phyloP scores from a whole-genome alignment of 2,797 vertebrate species.

The Botia kubotai region DNA sequence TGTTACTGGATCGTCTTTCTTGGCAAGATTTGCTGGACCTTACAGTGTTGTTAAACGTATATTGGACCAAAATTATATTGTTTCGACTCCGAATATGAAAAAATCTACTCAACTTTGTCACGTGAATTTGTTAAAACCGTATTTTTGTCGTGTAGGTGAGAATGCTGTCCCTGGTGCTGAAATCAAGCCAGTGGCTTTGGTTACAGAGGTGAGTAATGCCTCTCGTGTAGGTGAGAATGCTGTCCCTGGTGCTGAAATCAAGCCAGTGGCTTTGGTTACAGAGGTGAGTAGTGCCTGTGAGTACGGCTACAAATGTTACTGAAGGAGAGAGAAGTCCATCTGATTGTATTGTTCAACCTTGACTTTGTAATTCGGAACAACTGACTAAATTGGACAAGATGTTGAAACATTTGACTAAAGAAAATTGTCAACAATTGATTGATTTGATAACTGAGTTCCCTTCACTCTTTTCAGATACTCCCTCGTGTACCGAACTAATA shows the following conservation, averaged over 20 bases:
- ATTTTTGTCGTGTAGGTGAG: not conserved
- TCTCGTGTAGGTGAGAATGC: not conserved
- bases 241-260: conserved; percentile 1
- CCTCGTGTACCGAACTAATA: not conserved
- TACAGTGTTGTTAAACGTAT: not conserved
- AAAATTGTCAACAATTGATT: not conserved
- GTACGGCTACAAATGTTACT: not conserved
- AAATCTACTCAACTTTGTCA: not conserved
- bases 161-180: not conserved
- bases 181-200: not conserved
- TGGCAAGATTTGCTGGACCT: not conserved
- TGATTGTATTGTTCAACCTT: not conserved
- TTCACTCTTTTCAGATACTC: too few species aligned
- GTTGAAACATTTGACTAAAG: not conserved
- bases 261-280: not conserved
- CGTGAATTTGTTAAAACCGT: not conserved
- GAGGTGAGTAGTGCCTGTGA: not conserved
- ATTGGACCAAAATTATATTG: not conserved
- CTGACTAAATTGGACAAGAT: not conserved
- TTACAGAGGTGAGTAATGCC: not conserved
- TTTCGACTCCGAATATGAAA: not conserved
- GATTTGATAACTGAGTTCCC: too few species aligned
- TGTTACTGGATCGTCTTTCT: not conserved
- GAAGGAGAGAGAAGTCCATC: not conserved
- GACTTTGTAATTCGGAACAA: not conserved